Base-by-base conservation (phyloP, 92 coral and sea anemone species). In the Porites divaricata region DNA sequence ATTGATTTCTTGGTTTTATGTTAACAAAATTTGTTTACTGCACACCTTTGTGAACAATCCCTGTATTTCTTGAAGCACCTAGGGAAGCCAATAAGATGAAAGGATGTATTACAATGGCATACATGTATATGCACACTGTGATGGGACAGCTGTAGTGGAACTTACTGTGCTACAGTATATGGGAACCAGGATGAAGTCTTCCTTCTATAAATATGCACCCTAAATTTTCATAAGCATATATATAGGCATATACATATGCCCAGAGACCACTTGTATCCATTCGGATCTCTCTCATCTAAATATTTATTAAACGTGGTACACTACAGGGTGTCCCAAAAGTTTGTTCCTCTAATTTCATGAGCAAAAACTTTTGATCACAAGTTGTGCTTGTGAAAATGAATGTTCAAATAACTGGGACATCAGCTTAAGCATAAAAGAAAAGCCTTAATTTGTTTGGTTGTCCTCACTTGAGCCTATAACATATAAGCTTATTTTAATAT, bases 1-100 rank as follows among this genome's bases (percentile, higher is more conserved):
- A 72, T 45, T 41, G 23, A 35, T 35, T 35, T 35, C 41, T 3
- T 73, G 77, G 62, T 73, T 72, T 72, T 73, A 49, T 72, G 24
- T 72, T 72, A 71, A 48, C 77, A 28, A 41, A 72, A 72, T 48
- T 72, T 16, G 19, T 72, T 72, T 72, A 72, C 62, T 72, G 62
- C 14, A 59, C 77, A 72, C 62, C 77, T 49, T 62, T 72, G 62
- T 72, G 61, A 72, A 72, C 62, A 72, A 72, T 72, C 25, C 77
- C 77, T 72, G 50, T 72, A 48, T 72, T 72, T 72, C 77, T 72
- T 72, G 63, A 72, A 48, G 62, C 50, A 72, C 59, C 61, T 49
- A 53, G 75, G 75, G 75, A 35, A 73, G 49, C 77, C 63, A 72
- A 72, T 72, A 72, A 72, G 77, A 72, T 72, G 2, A 35, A 11